A percentile compares a stretch with the other conserved stretches of the same genome.
These are phyloP conservation scores for Gryllus longicercus DNA, from an alignment of 2,888 invertebrate genomes.

Conservation along the genomic window DNA sequence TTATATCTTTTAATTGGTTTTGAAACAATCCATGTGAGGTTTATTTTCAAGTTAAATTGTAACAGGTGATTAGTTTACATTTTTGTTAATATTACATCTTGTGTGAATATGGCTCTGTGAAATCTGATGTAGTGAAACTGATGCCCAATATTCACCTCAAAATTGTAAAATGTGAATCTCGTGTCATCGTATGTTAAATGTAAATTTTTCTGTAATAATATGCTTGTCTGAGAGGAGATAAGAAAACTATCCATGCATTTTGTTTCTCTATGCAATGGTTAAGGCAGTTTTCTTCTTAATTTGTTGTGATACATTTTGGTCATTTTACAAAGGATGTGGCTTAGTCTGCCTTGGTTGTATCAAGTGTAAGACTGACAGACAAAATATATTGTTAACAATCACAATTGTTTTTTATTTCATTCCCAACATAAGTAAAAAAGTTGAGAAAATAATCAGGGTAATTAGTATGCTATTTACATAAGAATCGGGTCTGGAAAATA, in stretches of 20 bases:
- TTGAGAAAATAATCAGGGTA: too few relatives aligned
- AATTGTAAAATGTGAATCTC: not conserved
- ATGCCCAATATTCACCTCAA: not conserved
- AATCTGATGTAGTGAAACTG: too few relatives aligned
- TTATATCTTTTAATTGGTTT: too few relatives aligned
- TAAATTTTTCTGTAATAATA: slow-evolving; percentile 6
- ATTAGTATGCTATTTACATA: too few relatives aligned
- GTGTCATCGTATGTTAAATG: not conserved
- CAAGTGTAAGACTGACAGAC: slow-evolving; percentile 17
- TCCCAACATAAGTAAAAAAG: too few relatives aligned
- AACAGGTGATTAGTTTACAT: too few relatives aligned
- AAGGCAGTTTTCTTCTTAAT: not conserved
- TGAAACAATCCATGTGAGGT: too few relatives aligned
- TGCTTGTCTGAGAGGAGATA: not conserved
- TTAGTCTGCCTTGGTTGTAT: slow-evolving; percentile 1
- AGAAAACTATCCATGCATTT: not conserved
- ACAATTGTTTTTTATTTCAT: not conserved
- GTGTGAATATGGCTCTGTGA: not conserved
- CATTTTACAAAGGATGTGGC: not conserved
- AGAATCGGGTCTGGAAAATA: too few relatives aligned
- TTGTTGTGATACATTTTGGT: not conserved
- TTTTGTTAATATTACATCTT: not conserved
- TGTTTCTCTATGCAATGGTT: not conserved
- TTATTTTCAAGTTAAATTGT: too few relatives aligned
- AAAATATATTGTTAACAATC: slow-evolving; percentile 11